A percentile compares a stretch with the other conserved stretches of the same genome.
Conservation (phyloP, 2,888 invertebrate species). For the Athalia rosae region DNA sequence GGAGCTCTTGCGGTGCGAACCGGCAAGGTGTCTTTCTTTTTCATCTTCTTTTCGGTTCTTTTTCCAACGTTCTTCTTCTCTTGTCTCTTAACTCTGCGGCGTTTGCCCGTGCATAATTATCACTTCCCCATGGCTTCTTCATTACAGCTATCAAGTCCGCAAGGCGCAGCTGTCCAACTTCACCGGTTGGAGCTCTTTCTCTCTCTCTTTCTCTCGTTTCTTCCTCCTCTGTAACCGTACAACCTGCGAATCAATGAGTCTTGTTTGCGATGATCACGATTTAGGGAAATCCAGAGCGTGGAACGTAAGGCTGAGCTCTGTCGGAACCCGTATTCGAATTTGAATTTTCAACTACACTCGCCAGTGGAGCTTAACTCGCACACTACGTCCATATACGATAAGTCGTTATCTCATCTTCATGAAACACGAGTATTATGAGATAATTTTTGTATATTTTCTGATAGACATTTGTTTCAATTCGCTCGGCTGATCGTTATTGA, state of each 20-base stretch:
- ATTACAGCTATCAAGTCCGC: slow-evolving; percentile 30
- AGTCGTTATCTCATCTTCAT: background rate
- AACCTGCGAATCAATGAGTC: slow-evolving; percentile 33
- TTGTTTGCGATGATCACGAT: slow-evolving; percentile 23
- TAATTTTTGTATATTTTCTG: too few species aligned
- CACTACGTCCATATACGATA: background rate
- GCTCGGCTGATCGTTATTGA: too few species aligned
- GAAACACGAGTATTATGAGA: background rate
- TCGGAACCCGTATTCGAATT: slow-evolving; percentile 4
- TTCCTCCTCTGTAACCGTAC: background rate
- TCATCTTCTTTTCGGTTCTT: background rate
- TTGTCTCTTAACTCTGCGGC: slow-evolving; percentile 29
- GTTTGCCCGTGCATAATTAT: slow-evolving; percentile 42
- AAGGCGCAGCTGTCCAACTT: slow-evolving; percentile 24
- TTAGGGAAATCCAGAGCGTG: background rate
- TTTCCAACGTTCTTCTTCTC: slow-evolving; percentile 4
- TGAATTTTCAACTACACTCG: slow-evolving; percentile 29
- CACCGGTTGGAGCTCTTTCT: background rate
- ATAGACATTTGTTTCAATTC: too few species aligned
- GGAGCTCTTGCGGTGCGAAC: slow-evolving; percentile 16
- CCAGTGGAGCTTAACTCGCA: background rate
- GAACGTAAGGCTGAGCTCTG: background rate
- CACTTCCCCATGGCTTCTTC: slow-evolving; percentile 39
- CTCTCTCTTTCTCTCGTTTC: background rate
- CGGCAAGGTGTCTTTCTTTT: background rate